Base-by-base conservation (phyloP, 2,888 invertebrate genomes). In the Xiphydria camelus region DNA sequence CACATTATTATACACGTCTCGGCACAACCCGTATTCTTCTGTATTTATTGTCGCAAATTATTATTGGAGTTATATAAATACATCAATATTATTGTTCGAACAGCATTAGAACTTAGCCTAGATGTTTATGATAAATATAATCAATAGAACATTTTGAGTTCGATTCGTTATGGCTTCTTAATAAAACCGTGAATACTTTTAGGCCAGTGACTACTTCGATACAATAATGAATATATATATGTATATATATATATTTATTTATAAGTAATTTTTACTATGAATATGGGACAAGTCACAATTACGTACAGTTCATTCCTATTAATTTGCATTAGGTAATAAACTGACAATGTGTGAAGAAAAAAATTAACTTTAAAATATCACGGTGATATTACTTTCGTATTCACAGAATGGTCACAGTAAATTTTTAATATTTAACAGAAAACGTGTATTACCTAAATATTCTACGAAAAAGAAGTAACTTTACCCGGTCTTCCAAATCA, bases 31-130 rank as follows among this genome's bases (percentile, higher is more conserved):
- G 29, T 5, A 29, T 12, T 14, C 29, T 14, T 29, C 15, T 12
- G 53, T 55, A 54, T 61, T 68, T 64, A 68, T 66, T 68, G 64
- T 68, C 66, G 44, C 55, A 57, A 66, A 58, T 68, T 66, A 66
- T 65, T 63, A 56, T 55, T 60, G 47, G 59, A 63, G 48, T 57
- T 67, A 61, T 45, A 62, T 66, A 67, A 65, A 66, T 72, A 67
- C 70, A 69, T 72, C 66, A 66, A 63, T 68, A 69, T 75, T 75
- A 75, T 75, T 75, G 75, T 75, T 73, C 75, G 74, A 74, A 75
- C 75, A 75, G 75, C 75, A 75, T 75, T 65, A 59, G 62, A 70
- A 64, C 72, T 72, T 73, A 74, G 62, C 65, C 66, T 69, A 72
- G 53, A 52, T 65, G 59, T 46, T 23, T 47, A 32, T 46, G 20